Base-by-base conservation (phyloP, 2,113 vertebrate species). In the Zosterops pallidus region DNA sequence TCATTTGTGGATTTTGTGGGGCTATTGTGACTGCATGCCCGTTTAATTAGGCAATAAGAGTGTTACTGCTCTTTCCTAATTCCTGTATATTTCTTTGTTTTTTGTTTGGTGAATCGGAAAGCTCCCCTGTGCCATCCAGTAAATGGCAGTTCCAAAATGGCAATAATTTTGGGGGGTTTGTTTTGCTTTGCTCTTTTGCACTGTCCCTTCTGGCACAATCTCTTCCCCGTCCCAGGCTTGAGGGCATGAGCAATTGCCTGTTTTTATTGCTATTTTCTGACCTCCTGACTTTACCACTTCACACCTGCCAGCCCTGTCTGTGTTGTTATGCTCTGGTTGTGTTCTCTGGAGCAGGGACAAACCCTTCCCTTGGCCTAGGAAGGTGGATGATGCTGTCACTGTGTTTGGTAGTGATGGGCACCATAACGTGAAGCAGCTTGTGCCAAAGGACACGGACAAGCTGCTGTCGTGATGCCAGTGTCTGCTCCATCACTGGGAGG, bases 401-500 rank as follows among this genome's bases (percentile, higher is more conserved):
- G 28, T 31, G 24, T 69, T 49, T 25, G 46, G 31, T 64, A 7
- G 52, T 41, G 80, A 29, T 37, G 14, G 26, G 12, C 86, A 26
- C 60, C 9, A 1, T 31, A 26, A 39, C 4, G 19, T 19, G 44
- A 80, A 77, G 70, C 82, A 57, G 46, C 55, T 96, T 67, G 62
- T 2, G 4, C 55, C 33, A 17, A 29, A 64, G 44, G 62, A 63
- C 57, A 63, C 50, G 22, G 70, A 25, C 52, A 41, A 93, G 35
- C 81, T 77, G 84, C 64, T 69, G 46, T 67, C 0, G 0, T 23
- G 33, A 28, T 50, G 35, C 37, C 76, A n/a, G 0, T 1, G 20
- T 63, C 55, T 62, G 29, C 59, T 69, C 3, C 9, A 2, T 85
- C 70, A 22, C 23, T 14, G 47, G 52, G 79, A 93, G 49, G 17